phyloP scores from a whole-genome alignment of 2,113 vertebrate genomes.

The Lycaon pictus region DNA sequence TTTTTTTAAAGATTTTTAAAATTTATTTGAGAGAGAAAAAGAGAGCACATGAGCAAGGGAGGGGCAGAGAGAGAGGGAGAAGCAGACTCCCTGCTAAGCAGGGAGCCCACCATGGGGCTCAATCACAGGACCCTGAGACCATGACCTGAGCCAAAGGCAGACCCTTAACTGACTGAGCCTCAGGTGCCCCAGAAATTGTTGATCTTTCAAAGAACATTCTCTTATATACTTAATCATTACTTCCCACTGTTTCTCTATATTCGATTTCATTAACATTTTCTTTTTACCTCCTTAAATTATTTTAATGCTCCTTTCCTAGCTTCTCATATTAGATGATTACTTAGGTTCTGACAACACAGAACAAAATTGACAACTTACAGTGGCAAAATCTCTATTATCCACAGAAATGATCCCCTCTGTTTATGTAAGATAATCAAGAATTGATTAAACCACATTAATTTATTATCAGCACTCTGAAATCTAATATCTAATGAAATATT shows the following conservation, averaged over 20 bases:
- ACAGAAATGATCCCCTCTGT: not conserved
- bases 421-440: conserved; percentile 52
- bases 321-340: not conserved
- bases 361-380: not conserved
- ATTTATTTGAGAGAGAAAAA: not conserved
- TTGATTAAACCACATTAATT: conserved; percentile 16
- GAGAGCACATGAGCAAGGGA: not conserved
- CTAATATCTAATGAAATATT: conserved; percentile 43
- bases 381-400: conserved; percentile 22
- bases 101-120: not conserved
- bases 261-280: conserved; percentile 24
- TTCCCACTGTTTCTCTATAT: not conserved
- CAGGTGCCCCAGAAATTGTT: not conserved
- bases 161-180: not conserved
- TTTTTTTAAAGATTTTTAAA: not conserved
- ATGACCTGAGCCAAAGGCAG: not conserved
- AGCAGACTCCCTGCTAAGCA: not conserved
- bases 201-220: not conserved
- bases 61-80: not conserved
- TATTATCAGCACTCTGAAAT: conserved; percentile 13
- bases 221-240: not conserved
- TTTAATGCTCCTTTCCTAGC: conserved; percentile 17
- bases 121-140: not conserved
- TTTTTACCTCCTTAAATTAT: not conserved
- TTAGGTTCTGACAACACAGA: not conserved